Evolutionary conservation across 1,140 invertebrate species (phyloP).

Genomic region (Ganaspis sp.): DNA sequence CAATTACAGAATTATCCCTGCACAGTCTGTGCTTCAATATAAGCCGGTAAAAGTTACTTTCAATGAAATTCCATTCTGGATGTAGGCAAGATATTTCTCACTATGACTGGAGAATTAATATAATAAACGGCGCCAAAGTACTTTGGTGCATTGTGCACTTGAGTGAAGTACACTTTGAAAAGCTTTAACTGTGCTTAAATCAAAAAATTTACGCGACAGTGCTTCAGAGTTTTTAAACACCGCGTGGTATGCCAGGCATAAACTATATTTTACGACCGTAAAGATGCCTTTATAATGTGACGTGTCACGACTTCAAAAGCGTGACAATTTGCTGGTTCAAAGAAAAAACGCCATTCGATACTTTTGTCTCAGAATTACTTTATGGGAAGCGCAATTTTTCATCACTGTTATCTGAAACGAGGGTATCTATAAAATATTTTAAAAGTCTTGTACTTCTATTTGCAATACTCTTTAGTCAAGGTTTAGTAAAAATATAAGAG

Average conservation of each 20-base stretch:
- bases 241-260: neutral
- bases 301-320: neutral
- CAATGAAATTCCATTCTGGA: neutral
- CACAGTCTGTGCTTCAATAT: neutral
- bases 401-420: too few species aligned
- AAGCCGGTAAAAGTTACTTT: neutral
- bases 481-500: too few species aligned
- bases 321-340: neutral
- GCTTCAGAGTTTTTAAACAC: neutral
- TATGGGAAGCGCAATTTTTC: neutral
- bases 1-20: conserved; percentile 16
- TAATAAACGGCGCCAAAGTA: neutral
- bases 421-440: neutral
- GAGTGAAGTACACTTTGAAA: neutral
- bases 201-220: neutral
- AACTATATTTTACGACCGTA: neutral
- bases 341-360: neutral
- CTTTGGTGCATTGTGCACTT: neutral
- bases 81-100: neutral
- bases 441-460: too few species aligned
- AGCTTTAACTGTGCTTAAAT: neutral
- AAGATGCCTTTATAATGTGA: neutral
- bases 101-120: neutral
- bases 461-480: too few species aligned
- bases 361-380: neutral